Percentiles rank a stretch among this genome's conserved stretches.
phyloP scores from a whole-genome alignment of 1,140 invertebrate species.

The Nylanderia fulva region DNA sequence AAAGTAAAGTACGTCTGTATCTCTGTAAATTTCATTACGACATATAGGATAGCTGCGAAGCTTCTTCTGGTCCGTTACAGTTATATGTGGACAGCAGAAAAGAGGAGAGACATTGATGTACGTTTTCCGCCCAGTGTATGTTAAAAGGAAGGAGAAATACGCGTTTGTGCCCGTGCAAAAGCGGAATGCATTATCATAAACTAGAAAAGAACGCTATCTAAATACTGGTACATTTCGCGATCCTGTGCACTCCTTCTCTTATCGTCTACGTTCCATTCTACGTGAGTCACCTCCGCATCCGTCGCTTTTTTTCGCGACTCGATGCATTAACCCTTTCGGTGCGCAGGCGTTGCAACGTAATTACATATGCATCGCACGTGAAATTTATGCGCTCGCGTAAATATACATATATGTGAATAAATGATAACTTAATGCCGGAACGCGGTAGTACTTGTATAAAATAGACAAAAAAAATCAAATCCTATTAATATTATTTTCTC shows the following conservation, averaged over 20 bases:
- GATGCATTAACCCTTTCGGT: constrained; percentile 15
- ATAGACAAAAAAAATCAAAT: background rate
- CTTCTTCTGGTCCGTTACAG: constrained; percentile 19
- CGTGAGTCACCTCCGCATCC: constrained; percentile 31
- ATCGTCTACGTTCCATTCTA: constrained; percentile 41
- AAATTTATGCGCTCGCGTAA: constrained; percentile 11
- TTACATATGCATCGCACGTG: background rate
- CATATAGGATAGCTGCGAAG: background rate
- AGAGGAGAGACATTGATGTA: constrained; percentile 40
- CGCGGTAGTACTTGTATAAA: background rate
- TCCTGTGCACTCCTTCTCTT: constrained; percentile 10
- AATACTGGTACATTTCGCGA: constrained; percentile 24
- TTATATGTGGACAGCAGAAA: constrained; percentile 8
- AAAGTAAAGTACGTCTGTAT: background rate
- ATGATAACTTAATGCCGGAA: constrained; percentile 8
- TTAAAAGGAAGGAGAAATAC: constrained; percentile 44
- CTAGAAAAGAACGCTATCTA: constrained; percentile 33
- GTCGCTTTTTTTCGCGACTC: constrained; percentile 11
- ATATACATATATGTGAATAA: background rate
- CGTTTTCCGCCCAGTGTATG: constrained; percentile 49
- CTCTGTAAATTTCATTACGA: constrained; percentile 34
- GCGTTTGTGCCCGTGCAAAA: constrained; percentile 12
- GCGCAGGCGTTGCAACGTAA: background rate
- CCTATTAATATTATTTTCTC: no score
- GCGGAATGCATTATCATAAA: constrained; percentile 38